These are phyloP conservation scores for Hydractinia echinata DNA, from an alignment of 30 jellyfish, hydroid and myxozoan genomes.

Conservation along the genomic window DNA sequence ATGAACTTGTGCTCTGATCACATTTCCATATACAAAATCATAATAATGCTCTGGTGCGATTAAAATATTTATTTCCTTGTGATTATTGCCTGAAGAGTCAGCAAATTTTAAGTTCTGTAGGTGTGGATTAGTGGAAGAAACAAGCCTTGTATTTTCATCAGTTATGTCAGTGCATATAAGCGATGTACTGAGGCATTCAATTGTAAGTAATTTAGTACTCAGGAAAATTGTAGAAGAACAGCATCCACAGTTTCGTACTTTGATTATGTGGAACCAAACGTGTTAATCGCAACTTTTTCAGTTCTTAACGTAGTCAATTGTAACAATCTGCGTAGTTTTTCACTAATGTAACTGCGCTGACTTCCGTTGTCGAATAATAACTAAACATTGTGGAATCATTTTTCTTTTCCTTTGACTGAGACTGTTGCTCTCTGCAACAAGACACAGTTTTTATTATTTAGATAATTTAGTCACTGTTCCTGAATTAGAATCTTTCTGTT, in stretches of 20 bases:
- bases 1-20: slow-evolving; percentile 14
- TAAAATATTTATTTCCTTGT: slow-evolving; percentile 21
- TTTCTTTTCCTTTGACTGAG: no score
- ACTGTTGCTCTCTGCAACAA: no score
- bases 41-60: slow-evolving; percentile 18
- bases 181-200: not conserved
- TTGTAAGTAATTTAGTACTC: not conserved
- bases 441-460: no score
- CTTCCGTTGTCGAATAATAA: slow-evolving; percentile 30
- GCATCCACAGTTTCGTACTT: slow-evolving; percentile 14
- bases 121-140: slow-evolving; percentile 16
- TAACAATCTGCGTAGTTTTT: slow-evolving; percentile 4
- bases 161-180: not conserved
- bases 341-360: slow-evolving; percentile 19
- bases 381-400: no score
- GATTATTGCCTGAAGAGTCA: slow-evolving; percentile 13
- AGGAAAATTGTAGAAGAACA: slow-evolving; percentile 10
- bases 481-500: no score
- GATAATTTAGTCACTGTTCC: no score
- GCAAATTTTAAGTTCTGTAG: slow-evolving; percentile 21
- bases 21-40: slow-evolving; percentile 25
- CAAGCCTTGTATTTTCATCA: slow-evolving; percentile 1
- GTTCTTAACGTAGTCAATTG: not conserved
- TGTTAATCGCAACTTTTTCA: not conserved
- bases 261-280: slow-evolving; percentile 23